Evolutionary conservation across 2,888 invertebrate genomes (phyloP), one percentile per base, ranked within the genome.

Genomic region (Teleogryllus oceanicus): DNA sequence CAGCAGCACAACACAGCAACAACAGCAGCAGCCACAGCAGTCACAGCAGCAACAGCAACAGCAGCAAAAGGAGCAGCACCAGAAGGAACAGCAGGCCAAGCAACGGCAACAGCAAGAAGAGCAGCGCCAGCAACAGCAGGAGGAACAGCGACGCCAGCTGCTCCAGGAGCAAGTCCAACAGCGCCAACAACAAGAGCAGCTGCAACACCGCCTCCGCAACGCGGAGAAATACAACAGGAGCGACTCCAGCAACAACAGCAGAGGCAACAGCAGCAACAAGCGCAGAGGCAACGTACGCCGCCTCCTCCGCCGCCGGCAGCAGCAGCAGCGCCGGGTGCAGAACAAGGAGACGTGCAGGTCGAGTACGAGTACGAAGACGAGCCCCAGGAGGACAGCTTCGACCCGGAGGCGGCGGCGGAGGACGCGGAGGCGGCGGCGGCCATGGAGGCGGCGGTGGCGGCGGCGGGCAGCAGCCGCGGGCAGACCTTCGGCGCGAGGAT

Each of bases 221-320:
- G 24, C n/a, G 62, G 13, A 18, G 62, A 62, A n/a, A 5, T n/a
- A 62, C 84, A 84, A 62, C 81, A 85, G 20, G 83, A 84, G 20
- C 84, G 84, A 20, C 84, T 84, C 1, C 84, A 85, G 50, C 79
- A 84, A 13, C 82, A 77, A 83, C 85, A 84, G 76, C 84, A 84
- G 80, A 85, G 85, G 51, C 83, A 85, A 50, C 83, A 84, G 18
- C 81, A 81, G 20, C 82, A 83, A 83, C 82, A 83, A 83, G 81
- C 82, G 50, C 85, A 83, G 37, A 81, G 80, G 16, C 77, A 81
- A 11, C 83, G 82, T 50, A 84, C 80, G 62, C 83, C 75, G 82
- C 82, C 11, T 82, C 82, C 74, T 80, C 13, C 49, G 13, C 74
- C 49, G 74, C 74, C 49, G 24, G 10, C 79, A 76, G 84, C 84